phyloP scores from a whole-genome alignment of 1,140 invertebrate genomes.

The Drosophila kikkawai region DNA sequence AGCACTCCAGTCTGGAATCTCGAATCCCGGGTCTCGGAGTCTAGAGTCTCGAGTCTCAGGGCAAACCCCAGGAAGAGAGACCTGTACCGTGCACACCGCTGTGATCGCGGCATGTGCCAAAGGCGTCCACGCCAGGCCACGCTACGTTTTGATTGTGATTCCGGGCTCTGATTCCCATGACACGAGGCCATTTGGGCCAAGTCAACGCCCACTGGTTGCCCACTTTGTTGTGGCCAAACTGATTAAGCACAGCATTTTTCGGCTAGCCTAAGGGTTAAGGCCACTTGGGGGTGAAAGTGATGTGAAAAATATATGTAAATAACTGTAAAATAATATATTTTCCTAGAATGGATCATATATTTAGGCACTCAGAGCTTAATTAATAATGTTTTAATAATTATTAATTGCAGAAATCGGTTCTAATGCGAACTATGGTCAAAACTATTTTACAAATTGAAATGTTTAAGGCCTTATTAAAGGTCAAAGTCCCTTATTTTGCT shows the following conservation, averaged over 20 bases:
- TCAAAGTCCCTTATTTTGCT: background rate
- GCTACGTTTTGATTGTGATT: constrained; percentile 30
- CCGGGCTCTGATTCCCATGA: constrained; percentile 23
- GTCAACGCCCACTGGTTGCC: constrained; percentile 46
- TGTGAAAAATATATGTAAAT: background rate
- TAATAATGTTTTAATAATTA: background rate
- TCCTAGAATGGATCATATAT: background rate
- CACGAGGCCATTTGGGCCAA: constrained; percentile 41
- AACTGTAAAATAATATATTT: background rate
- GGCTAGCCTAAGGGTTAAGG: constrained; percentile 1
- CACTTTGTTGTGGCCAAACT: constrained; percentile 49
- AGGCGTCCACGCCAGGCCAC: constrained; percentile 47
- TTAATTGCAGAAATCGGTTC: no score
- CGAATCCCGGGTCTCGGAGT: constrained; percentile 17
- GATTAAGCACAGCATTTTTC: constrained; percentile 21
- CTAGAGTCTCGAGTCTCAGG: constrained; percentile 16
- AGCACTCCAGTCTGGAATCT: constrained; percentile 8
- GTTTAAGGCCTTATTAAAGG: background rate
- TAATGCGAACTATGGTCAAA: background rate
- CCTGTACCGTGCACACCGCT: constrained; percentile 59
- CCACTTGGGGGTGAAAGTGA: constrained; percentile 19
- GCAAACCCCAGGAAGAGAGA: constrained; percentile 71
- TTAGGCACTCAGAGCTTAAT: background rate
- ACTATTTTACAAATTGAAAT: background rate
- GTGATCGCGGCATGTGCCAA: constrained; percentile 80